Evolutionary conservation across 2,113 vertebrate species (phyloP).

Genomic region (Python bivittatus): DNA sequence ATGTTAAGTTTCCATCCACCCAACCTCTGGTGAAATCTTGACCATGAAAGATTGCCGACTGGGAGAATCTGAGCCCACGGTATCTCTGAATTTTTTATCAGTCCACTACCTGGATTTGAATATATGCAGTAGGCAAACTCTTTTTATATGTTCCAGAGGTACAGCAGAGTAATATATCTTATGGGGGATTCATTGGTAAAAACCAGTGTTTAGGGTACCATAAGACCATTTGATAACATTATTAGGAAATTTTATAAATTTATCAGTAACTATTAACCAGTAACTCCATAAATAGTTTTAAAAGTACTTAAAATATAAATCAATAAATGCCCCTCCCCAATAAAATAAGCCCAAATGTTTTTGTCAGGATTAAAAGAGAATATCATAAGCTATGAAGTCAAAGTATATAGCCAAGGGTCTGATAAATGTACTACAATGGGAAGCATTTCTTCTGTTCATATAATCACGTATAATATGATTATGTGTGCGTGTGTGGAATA

Average conservation of each 20-base stretch:
- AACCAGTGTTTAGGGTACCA: too few relatives aligned
- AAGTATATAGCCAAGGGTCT: not conserved
- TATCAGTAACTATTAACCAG: too few relatives aligned
- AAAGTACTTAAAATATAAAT: too few relatives aligned
- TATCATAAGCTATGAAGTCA: not conserved
- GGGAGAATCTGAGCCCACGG: not conserved
- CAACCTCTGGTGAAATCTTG: not conserved
- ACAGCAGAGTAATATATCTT: not conserved
- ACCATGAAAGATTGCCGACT: not conserved
- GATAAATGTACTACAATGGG: too few relatives aligned
- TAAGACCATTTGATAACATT: not conserved
- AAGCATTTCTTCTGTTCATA: too few relatives aligned
- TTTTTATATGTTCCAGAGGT: accelerated
- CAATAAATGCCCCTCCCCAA: too few relatives aligned
- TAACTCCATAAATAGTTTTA: too few relatives aligned
- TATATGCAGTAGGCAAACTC: not conserved
- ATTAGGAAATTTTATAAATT: too few relatives aligned
- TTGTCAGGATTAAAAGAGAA: too few relatives aligned
- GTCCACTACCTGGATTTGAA: accelerated
- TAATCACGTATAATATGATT: too few relatives aligned
- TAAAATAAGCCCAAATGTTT: too few relatives aligned
- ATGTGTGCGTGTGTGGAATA: not conserved
- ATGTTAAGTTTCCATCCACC: not conserved
- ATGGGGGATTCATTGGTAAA: not conserved
- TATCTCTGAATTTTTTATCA: not conserved